These are phyloP conservation scores for Bedellia somnulentella DNA, from an alignment of 2,888 invertebrate genomes.

Conservation along the genomic window DNA sequence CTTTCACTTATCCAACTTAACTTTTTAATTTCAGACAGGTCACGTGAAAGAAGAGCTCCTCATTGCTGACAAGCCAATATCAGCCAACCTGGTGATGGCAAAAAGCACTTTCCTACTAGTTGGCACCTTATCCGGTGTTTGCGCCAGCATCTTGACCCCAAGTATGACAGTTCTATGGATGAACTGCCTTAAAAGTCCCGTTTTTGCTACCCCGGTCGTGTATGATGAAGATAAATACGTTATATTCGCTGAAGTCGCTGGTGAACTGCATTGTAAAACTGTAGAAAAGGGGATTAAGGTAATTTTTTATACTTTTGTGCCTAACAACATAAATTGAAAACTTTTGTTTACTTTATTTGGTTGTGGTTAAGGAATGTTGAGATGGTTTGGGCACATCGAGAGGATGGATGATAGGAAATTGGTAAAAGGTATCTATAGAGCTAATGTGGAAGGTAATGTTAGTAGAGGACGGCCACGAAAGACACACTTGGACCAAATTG, in stretches of 20 bases:
- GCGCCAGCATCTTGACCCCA: conserved; percentile 50
- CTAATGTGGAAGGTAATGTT: too few relatives aligned
- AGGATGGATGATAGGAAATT: too few relatives aligned
- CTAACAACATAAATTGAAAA: too few relatives aligned
- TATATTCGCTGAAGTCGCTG: conserved; percentile 58
- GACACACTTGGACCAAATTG: too few relatives aligned
- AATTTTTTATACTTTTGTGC: too few relatives aligned
- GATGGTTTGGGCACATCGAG: too few relatives aligned
- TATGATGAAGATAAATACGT: conserved; percentile 56
- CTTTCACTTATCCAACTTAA: too few relatives aligned
- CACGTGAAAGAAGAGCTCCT: conserved; percentile 25
- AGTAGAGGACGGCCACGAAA: too few relatives aligned
- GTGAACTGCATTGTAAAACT: conserved; percentile 56
- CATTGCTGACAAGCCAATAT: conserved; percentile 43
- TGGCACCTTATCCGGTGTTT: conserved; percentile 63
- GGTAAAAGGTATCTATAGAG: too few relatives aligned
- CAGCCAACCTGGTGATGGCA: conserved; percentile 43
- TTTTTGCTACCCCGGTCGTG: conserved; percentile 67
- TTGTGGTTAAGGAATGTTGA: too few relatives aligned
- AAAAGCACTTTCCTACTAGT: conserved; percentile 36
- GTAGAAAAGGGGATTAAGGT: conserved; percentile 52
- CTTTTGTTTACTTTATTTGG: too few relatives aligned
- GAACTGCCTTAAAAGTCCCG: conserved; percentile 56
- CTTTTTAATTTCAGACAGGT: conserved; percentile 46
- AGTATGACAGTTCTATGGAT: conserved; percentile 63